Evolutionary conservation across 2,113 vertebrate genomes (phyloP).

Genomic region (Sorex fumeus): DNA sequence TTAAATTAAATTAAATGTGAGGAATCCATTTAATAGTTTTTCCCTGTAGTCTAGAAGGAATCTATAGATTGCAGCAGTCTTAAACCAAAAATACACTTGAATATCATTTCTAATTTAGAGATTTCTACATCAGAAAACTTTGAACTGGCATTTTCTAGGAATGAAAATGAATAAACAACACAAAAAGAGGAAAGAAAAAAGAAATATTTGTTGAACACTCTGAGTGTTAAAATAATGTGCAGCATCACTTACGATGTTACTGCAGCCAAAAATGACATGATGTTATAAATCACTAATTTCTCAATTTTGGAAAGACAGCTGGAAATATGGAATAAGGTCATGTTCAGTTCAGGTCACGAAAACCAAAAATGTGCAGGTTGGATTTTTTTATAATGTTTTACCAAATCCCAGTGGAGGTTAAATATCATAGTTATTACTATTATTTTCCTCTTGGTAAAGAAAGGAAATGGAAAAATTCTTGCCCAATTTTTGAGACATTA

Average conservation of each 20-base stretch:
- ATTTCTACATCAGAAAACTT: conserved; percentile 68
- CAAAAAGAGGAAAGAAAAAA: conserved; percentile 66
- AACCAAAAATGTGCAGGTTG: conserved; percentile 72
- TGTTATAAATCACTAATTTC: conserved; percentile 84
- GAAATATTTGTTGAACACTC: conserved; percentile 79
- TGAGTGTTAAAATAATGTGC: conserved; percentile 69
- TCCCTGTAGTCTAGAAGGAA: conserved; percentile 68
- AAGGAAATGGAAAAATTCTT: conserved; percentile 78
- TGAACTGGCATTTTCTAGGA: conserved; percentile 77
- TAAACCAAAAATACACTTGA: conserved; percentile 50
- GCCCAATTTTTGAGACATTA: conserved; percentile 50
- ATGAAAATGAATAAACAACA: conserved; percentile 82
- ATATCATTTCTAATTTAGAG: conserved; percentile 72
- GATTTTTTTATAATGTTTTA: conserved; percentile 77
- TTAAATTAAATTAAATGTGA: too few relatives aligned
- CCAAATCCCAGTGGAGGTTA: conserved; percentile 55
- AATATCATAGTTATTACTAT: conserved; percentile 65
- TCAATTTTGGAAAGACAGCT: conserved; percentile 78
- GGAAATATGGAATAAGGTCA: conserved; percentile 77
- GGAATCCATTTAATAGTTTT: conserved; percentile 74
- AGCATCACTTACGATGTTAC: conserved; percentile 81
- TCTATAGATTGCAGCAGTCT: conserved; percentile 14
- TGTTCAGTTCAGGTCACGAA: conserved; percentile 78
- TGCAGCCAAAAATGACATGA: conserved; percentile 76
- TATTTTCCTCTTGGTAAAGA: conserved; percentile 74